phyloP scores from a whole-genome alignment of 92 coral and sea anemone genomes.

The Siderastrea radians region DNA sequence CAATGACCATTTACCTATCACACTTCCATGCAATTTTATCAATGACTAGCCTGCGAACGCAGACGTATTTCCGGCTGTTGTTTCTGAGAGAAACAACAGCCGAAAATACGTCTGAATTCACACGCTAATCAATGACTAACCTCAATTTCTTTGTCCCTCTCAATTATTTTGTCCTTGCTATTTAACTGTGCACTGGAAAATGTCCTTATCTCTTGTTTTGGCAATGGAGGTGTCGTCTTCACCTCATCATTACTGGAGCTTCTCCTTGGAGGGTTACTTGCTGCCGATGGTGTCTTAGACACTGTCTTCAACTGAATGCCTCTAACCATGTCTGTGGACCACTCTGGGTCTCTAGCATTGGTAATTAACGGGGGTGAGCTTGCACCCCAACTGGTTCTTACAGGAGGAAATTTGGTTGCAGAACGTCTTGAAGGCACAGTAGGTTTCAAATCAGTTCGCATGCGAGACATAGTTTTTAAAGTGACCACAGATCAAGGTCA shows the following conservation, averaged over 20 bases:
- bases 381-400: constrained; percentile 48
- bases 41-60: too few relatives aligned
- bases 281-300: constrained; percentile 34
- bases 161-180: constrained; percentile 68
- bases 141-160: constrained; percentile 73
- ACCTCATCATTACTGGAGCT: constrained; percentile 21
- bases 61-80: not conserved
- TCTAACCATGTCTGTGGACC: constrained; percentile 81
- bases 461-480: constrained; percentile 72
- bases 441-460: constrained; percentile 84
- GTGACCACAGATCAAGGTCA: not conserved
- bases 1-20: too few relatives aligned
- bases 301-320: constrained; percentile 67
- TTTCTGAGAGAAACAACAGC: too few relatives aligned
- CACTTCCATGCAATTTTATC: too few relatives aligned
- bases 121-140: constrained; percentile 7
- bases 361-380: constrained; percentile 42
- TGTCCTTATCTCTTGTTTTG: constrained; percentile 41
- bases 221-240: constrained; percentile 9
- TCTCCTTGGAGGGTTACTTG: constrained; percentile 12
- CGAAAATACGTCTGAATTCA: too few relatives aligned
- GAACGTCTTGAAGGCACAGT: constrained; percentile 57
- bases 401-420: constrained; percentile 85
- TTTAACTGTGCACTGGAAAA: constrained; percentile 7
- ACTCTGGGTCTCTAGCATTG: constrained; percentile 60